Percentiles rank a stretch among this genome's conserved stretches.
phyloP scores from a whole-genome alignment of 1,140 invertebrate genomes.

The Mizuhopecten yessoensis region DNA sequence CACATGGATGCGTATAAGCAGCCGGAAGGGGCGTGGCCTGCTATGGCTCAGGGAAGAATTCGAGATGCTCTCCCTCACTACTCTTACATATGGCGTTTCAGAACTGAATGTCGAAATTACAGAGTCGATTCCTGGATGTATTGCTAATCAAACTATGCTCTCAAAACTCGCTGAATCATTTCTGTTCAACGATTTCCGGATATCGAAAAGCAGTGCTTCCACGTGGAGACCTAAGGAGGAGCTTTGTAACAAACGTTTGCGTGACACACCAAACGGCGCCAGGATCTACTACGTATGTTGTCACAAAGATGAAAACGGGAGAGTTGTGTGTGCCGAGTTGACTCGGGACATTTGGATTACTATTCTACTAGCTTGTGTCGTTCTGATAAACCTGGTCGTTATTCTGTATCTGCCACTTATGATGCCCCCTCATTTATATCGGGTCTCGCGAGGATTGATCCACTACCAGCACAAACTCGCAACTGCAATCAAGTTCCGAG shows the following conservation, averaged over 20 bases:
- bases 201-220: neutral
- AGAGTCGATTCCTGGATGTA: neutral
- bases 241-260: neutral
- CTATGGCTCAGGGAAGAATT: neutral
- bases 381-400: conserved; percentile 67
- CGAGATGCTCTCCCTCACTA: neutral
- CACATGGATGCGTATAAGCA: conserved; percentile 11
- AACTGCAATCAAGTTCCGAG: neutral
- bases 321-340: conserved; percentile 62
- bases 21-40: neutral
- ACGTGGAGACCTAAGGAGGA: neutral
- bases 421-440: conserved; percentile 66
- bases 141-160: conserved; percentile 11
- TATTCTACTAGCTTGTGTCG: conserved; percentile 64
- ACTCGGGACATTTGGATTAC: conserved; percentile 66
- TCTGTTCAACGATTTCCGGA: neutral
- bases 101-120: neutral
- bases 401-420: conserved; percentile 70
- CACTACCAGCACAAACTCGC: conserved; percentile 48
- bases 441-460: conserved; percentile 41
- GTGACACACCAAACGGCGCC: conserved; percentile 55
- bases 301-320: conserved; percentile 52
- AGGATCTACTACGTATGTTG: conserved; percentile 72
- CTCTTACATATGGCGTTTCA: neutral
- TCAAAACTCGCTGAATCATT: conserved; percentile 12